Evolutionary conservation across 2,797 vertebrate species (phyloP).

Genomic region (Sylvia borin): DNA sequence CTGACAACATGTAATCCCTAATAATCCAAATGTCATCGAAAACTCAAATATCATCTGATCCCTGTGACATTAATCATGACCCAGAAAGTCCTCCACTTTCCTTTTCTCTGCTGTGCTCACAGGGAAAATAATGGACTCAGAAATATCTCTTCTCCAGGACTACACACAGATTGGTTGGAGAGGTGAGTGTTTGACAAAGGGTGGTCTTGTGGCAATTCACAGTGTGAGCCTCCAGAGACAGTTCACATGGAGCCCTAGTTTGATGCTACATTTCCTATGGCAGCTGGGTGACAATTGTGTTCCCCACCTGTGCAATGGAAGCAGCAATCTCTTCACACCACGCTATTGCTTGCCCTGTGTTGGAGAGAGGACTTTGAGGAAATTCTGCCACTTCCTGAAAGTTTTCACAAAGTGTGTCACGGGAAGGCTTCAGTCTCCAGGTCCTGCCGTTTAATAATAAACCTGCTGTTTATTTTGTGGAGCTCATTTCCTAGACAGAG

Average conservation of each 20-base stretch:
- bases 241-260: background rate
- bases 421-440: background rate
- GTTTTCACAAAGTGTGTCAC: background rate
- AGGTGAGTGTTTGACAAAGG: background rate
- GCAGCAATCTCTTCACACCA: background rate
- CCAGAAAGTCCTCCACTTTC: background rate
- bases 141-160: background rate
- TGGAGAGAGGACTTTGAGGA: background rate
- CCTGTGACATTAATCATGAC: background rate
- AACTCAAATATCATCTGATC: background rate
- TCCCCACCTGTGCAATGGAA: background rate
- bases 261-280: background rate
- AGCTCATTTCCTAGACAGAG: conserved; percentile 51
- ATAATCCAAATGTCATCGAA: background rate
- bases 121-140: background rate
- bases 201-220: background rate
- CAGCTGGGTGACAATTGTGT: background rate
- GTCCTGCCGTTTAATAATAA: conserved; percentile 36
- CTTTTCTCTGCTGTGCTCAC: background rate
- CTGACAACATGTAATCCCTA: background rate
- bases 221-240: background rate
- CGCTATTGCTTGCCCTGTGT: fast-evolving
- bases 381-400: background rate
- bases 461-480: conserved; percentile 38
- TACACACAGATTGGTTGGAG: background rate